phyloP scores from a whole-genome alignment of 2,113 vertebrate species.

The Porphyrio hochstetteri region DNA sequence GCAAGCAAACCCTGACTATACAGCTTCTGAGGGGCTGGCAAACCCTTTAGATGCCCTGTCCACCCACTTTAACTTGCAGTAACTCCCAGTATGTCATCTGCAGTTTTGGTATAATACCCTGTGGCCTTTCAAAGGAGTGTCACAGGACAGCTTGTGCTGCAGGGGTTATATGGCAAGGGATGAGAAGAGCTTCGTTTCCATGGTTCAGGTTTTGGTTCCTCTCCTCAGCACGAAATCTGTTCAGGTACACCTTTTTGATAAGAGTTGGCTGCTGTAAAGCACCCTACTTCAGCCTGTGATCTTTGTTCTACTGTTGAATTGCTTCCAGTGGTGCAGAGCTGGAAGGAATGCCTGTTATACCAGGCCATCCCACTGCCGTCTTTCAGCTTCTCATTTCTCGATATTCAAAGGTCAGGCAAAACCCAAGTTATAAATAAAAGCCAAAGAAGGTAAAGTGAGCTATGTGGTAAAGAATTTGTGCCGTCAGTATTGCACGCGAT shows the following conservation, averaged over 20 bases:
- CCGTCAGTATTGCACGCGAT: not conserved
- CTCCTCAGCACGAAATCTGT: not conserved
- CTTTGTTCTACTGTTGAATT: not conserved
- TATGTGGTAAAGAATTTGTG: not conserved
- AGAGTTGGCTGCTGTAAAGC: not conserved
- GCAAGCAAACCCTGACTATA: not conserved
- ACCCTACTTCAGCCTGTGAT: not conserved
- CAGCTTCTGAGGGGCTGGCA: not conserved
- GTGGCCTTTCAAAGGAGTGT: not conserved
- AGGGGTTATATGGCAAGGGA: not conserved
- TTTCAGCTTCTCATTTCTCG: conserved; percentile 1
- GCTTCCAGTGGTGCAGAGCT: not conserved
- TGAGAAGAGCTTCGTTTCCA: not conserved
- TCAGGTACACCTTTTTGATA: not conserved
- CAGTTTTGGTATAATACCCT: not conserved
- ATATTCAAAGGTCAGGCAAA: conserved; percentile 46
- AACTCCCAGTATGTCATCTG: not conserved
- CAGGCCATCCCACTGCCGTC: not conserved
- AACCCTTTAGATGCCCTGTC: not conserved
- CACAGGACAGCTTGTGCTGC: not conserved
- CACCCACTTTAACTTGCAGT: not conserved
- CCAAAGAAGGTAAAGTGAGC: conserved; percentile 25
- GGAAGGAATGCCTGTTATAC: not conserved
- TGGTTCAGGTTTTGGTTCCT: not conserved
- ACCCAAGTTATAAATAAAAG: not conserved